Evolutionary conservation across 2,113 vertebrate species (phyloP).

Genomic region (Gobius niger): DNA sequence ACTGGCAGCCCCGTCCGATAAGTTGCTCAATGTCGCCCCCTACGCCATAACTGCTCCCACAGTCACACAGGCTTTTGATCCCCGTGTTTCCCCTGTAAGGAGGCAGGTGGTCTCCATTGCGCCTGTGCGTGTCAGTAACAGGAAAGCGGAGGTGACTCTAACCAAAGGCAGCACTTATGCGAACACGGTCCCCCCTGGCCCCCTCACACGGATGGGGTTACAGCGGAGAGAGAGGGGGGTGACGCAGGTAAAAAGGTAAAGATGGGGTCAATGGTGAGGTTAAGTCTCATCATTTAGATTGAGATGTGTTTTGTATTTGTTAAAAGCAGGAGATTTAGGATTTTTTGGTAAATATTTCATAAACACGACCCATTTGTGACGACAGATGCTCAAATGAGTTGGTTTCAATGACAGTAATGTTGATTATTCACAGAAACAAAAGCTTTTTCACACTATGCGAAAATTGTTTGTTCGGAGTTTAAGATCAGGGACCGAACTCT

Average conservation of each 20-base stretch:
- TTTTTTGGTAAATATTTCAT: too few relatives aligned
- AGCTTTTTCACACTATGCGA: too few relatives aligned
- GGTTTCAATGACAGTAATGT: too few relatives aligned
- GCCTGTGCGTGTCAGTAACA: background rate
- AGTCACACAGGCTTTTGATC: slow-evolving; percentile 9
- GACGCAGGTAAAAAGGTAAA: background rate
- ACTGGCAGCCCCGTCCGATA: background rate
- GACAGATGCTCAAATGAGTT: too few relatives aligned
- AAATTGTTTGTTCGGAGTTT: too few relatives aligned
- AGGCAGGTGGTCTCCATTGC: background rate
- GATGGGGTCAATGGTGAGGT: background rate
- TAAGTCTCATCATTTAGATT: too few relatives aligned
- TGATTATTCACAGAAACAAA: too few relatives aligned
- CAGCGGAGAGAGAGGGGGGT: background rate
- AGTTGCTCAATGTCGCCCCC: slow-evolving; percentile 54
- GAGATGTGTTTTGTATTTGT: background rate
- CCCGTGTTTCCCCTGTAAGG: background rate
- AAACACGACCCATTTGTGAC: too few relatives aligned
- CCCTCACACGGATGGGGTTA: background rate
- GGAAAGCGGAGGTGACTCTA: slow-evolving; percentile 1
- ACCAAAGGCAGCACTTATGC: slow-evolving; percentile 5
- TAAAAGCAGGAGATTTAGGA: too few relatives aligned
- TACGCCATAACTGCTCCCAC: background rate
- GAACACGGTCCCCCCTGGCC: background rate
- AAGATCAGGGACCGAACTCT: too few relatives aligned